Evolutionary conservation across 1,140 invertebrate species (phyloP), one percentile per base, ranked within the genome.

Genomic region (Laodelphax striatellus): DNA sequence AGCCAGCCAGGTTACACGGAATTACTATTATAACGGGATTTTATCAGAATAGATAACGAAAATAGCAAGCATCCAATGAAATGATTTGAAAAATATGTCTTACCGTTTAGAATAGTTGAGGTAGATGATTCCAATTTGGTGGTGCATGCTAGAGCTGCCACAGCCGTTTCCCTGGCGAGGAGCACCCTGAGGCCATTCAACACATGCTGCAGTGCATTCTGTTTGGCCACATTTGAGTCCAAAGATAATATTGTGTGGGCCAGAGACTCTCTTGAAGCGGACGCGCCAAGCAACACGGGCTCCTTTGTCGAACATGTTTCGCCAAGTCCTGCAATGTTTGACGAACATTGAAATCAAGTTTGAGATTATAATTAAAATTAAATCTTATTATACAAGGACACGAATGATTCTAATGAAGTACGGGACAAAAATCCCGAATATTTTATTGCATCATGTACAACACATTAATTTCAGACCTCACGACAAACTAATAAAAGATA

Each of bases 181-280:
- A 92, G 82, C 58, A 96, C 92, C 69, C 93, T 87, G 62, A 97
- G 79, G 5, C 91, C 88, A 58, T 90, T 87, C 6, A 98, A 75
- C 16, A 97, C 84, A 67, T 95, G 88, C 38, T 89, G 86, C 2
- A 97, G 73, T 0, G 93, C 92, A 67, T 91, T 87, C 70, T 96
- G 93, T 59, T 92, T 88, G 0, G 88, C 86, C 0, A 85, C 82
- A 57, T 87, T 85, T 2, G 88, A 90, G 63, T 95, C 91, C 21
- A 96, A 72, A 0, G 87, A 86, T 11, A 96, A 76, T 9, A 96
- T 82, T 14, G 92, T 90, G 55, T 87, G 86, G 2, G 92, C 85
- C 11, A 97, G 73, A 0, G 87, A 90, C 3, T 80, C 78, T 65
- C 72, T 70, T 13, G 64, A 61, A 57, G 14, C 58, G 19, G 41